Evolutionary conservation across 2,888 invertebrate species (phyloP).

Genomic region (Perizoma flavofasciatum): DNA sequence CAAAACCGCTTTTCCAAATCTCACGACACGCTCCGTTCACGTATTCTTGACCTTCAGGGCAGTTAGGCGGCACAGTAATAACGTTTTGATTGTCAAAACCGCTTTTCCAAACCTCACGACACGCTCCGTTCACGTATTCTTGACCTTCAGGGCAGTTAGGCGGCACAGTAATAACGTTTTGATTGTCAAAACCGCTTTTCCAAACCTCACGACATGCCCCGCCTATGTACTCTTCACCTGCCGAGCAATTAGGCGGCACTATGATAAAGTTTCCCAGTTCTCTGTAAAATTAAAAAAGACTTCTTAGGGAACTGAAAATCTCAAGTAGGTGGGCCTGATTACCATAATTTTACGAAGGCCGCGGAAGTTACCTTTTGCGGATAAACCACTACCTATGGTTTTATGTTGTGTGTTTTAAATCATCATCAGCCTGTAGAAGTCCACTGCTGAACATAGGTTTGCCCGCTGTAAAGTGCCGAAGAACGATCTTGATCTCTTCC

Average conservation of each 20-base stretch:
- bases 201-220: slow-evolving; percentile 22
- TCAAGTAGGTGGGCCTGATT: slow-evolving; percentile 26
- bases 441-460: too few species aligned
- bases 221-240: slow-evolving; percentile 27
- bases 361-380: too few species aligned
- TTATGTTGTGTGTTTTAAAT: too few species aligned
- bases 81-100: too few species aligned
- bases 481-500: too few species aligned
- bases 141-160: slow-evolving; percentile 17
- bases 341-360: too few species aligned
- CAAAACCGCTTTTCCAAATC: too few species aligned
- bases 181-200: slow-evolving; percentile 3
- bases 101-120: slow-evolving; percentile 17
- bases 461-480: too few species aligned
- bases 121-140: slow-evolving; percentile 21
- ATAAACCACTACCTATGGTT: too few species aligned
- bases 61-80: slow-evolving; percentile 22
- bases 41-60: slow-evolving; percentile 18
- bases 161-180: slow-evolving; percentile 11
- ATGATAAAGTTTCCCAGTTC: slow-evolving; percentile 17
- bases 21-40: slow-evolving; percentile 25
- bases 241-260: slow-evolving; percentile 28
- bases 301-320: too few species aligned
- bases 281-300: too few species aligned
- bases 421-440: too few species aligned